Percentiles rank a stretch among this genome's conserved stretches.
phyloP scores from a whole-genome alignment of 2,113 vertebrate genomes.

The Rhagologus leucostigma region DNA sequence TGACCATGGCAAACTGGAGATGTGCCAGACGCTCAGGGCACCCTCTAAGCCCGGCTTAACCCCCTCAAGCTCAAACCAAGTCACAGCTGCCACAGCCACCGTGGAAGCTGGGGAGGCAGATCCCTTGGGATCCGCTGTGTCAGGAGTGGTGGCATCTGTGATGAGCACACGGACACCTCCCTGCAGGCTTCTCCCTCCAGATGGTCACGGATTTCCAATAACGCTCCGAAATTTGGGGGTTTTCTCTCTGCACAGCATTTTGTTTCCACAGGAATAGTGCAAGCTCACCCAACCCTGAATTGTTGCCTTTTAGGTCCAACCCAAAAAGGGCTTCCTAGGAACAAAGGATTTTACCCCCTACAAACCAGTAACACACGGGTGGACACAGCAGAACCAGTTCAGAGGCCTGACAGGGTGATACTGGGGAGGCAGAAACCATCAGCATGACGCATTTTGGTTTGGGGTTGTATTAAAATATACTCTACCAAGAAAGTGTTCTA shows the following conservation, averaged over 20 bases:
- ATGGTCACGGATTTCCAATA: not conserved
- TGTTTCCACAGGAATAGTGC: not conserved
- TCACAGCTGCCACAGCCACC: not conserved
- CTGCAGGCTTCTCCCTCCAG: not conserved
- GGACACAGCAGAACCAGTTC: not conserved
- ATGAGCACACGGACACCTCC: not conserved
- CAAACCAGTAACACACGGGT: not conserved
- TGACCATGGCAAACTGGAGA: not conserved
- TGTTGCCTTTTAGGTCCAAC: not conserved
- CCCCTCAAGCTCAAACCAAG: not conserved
- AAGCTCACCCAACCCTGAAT: fast-evolving
- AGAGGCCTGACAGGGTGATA: not conserved
- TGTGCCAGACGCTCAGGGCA: not conserved
- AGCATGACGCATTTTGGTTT: not conserved
- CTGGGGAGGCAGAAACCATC: not conserved
- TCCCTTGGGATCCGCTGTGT: not conserved
- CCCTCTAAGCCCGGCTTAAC: not conserved
- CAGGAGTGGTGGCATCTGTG: not conserved
- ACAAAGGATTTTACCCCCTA: not conserved
- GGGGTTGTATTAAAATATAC: not conserved
- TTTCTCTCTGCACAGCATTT: not conserved
- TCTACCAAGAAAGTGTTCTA: not conserved
- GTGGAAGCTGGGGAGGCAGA: not conserved
- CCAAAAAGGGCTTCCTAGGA: not conserved
- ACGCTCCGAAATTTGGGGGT: not conserved